A percentile compares a stretch with the other conserved stretches of the same genome.
Evolutionary conservation across 2,888 invertebrate genomes (phyloP).

Genomic region (Halocaridina rubra): DNA sequence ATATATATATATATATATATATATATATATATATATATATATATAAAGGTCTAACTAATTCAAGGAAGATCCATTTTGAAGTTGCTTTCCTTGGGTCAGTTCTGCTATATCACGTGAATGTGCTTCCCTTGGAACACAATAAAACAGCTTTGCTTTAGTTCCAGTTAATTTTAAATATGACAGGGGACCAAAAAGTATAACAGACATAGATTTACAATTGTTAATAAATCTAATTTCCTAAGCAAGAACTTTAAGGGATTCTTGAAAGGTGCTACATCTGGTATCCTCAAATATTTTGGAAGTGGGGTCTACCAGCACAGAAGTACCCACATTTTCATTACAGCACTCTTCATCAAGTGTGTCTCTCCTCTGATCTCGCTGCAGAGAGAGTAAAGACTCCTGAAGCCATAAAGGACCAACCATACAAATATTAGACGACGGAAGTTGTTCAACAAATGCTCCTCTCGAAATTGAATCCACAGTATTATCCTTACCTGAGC

Average conservation of each 20-base stretch:
- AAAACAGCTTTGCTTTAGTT: neutral
- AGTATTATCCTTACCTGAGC: conserved; percentile 25
- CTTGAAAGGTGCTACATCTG: neutral
- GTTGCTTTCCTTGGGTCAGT: neutral
- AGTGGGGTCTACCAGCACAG: neutral
- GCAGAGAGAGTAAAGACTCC: neutral
- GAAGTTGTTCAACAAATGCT: neutral
- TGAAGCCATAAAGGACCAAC: neutral
- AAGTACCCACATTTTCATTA: neutral
- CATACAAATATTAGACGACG: conserved; percentile 29
- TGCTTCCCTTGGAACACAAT: conserved; percentile 6
- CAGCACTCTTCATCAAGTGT: neutral
- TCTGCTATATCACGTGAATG: neutral
- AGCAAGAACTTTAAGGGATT: neutral
- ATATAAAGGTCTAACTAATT: no score
- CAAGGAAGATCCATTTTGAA: neutral
- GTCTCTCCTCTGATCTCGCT: neutral
- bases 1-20: neutral
- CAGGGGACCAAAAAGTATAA: neutral
- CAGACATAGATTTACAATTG: neutral
- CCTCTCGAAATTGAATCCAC: conserved; percentile 23
- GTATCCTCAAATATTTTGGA: neutral
- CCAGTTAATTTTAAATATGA: neutral
- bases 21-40: no score
- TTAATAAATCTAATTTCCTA: neutral